Evolutionary conservation across 2,797 vertebrate species (phyloP), one percentile per base, ranked within the genome.

Genomic region (Dendrocincla tyrannina): DNA sequence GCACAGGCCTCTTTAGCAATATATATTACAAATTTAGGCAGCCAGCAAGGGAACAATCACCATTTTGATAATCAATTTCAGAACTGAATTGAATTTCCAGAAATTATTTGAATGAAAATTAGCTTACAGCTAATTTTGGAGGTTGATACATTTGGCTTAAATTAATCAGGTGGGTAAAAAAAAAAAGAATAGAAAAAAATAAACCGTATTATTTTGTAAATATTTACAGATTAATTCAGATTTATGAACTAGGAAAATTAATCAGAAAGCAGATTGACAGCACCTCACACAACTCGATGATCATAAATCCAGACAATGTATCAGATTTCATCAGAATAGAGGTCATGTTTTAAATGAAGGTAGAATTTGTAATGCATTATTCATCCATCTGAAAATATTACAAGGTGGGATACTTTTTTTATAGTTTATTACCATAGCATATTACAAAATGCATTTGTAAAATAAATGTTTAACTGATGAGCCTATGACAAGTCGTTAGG

Each of bases 381-480:
- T 96, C 85, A 95, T 95, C 73, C 74, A 91, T 95, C 75, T 83
- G 94, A 97, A 96, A 97, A 95, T 86, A 96, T 90, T 97, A 94
- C 68, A 93, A 95, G 95, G 89, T 95, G 75, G 95, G 93, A 92
- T 91, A 63, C 92, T 91, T 93, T 91, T 93, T 93, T 86, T 92
- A 89, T 83, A 95, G 93, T 96, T 96, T 96, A 97, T 96, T 96
- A 95, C 91, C 85, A 88, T 30, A 95, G 80, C 91, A 88, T 81
- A 96, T 95, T 96, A 96, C 95, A 94, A 97, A 96, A 77, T 89
- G 75, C 87, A 94, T 97, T 97, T 96, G 93, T 94, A 96, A 93
- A 96, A 96, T 94, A 97, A 97, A 96, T 95, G 79, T 95, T 97
- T 97, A 97, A 96, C 90, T 17, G 93, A 85, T 86, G 90, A 94